Conservation (phyloP, 2,797 vertebrate species). For the Ispidina picta region DNA sequence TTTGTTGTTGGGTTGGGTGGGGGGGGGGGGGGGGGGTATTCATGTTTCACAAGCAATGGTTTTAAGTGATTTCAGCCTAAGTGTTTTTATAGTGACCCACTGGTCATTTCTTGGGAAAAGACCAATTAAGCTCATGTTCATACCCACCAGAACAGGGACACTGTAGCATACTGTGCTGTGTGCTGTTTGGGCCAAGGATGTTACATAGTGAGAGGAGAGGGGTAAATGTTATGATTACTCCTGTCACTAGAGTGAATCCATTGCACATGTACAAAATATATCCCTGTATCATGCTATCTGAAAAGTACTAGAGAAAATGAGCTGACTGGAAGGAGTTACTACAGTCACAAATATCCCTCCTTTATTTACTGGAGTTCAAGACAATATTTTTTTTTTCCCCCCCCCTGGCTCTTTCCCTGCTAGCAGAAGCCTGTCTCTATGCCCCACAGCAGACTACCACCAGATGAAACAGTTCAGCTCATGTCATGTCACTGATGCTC, state of each 20-base stretch:
- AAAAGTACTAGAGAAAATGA: not conserved
- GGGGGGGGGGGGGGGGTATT: not conserved
- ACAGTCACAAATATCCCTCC: not conserved
- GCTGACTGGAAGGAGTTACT: not conserved
- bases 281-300: not conserved
- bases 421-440: not conserved
- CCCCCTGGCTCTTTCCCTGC: not conserved
- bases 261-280: not conserved
- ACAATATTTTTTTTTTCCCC: not conserved
- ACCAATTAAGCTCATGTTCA: accelerated
- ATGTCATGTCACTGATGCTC: not conserved
- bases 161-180: not conserved
- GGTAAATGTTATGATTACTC: not conserved
- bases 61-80: not conserved
- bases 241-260: not conserved
- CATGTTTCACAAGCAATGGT: not conserved
- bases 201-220: not conserved
- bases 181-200: not conserved
- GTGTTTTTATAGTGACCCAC: not conserved
- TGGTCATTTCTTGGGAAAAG: not conserved
- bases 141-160: not conserved
- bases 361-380: not conserved
- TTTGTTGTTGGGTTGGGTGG: no score
- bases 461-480: not conserved
- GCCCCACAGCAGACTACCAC: not conserved